Evolutionary conservation across 2,797 vertebrate species (phyloP).

Genomic region (Acanthurus tractus): DNA sequence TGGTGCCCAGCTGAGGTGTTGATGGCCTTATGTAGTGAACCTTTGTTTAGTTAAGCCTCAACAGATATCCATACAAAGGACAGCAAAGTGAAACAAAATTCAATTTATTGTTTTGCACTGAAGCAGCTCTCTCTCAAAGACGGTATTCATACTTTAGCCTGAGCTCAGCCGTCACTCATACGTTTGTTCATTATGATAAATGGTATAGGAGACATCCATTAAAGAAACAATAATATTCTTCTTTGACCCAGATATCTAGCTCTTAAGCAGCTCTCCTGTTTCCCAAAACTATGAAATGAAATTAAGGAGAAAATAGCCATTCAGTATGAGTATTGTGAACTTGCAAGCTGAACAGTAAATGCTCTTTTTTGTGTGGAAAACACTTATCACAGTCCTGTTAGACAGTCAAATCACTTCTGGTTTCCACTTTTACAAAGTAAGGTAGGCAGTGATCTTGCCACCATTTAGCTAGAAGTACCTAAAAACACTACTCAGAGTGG

Average conservation of each 20-base stretch:
- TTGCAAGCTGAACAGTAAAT: too few species aligned
- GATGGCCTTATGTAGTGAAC: constrained; percentile 53
- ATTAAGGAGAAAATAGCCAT: background rate
- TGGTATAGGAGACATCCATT: background rate
- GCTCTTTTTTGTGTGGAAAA: background rate
- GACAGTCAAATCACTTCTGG: background rate
- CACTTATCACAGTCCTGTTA: background rate
- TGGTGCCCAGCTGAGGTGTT: constrained; percentile 72
- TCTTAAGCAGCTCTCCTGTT: background rate
- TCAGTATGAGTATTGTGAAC: background rate
- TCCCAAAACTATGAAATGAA: constrained; percentile 5
- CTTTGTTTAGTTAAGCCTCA: constrained; percentile 42
- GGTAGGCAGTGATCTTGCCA: background rate
- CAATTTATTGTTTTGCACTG: constrained; percentile 3
- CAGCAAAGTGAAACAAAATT: background rate
- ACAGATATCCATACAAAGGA: constrained; percentile 8
- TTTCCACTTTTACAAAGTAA: background rate
- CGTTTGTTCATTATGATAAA: background rate
- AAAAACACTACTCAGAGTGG: background rate
- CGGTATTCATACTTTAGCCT: background rate
- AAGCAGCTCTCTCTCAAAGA: constrained; percentile 5
- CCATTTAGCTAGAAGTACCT: background rate
- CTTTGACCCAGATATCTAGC: constrained; percentile 20
- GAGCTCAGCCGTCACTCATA: constrained; percentile 4
- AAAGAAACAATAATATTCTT: constrained; percentile 8